phyloP scores from a whole-genome alignment of 2,888 invertebrate genomes.

The Leucozona laternaria region DNA sequence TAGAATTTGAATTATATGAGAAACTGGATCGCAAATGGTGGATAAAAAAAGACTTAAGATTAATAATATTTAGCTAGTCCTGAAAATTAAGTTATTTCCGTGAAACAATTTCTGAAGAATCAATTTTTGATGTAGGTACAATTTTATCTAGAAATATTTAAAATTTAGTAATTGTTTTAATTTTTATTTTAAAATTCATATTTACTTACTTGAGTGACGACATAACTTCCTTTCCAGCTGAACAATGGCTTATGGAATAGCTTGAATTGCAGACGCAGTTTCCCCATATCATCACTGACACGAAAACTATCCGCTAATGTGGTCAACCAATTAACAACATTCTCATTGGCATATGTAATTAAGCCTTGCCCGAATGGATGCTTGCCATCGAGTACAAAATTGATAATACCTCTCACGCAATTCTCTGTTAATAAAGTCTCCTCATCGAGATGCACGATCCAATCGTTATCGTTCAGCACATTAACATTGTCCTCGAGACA shows the following conservation, averaged over 20 bases:
- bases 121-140: background rate
- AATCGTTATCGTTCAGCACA: conserved; percentile 92
- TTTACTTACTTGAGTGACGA: conserved; percentile 93
- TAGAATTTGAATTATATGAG: background rate
- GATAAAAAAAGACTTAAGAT: background rate
- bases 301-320: conserved; percentile 97
- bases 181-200: background rate
- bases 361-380: conserved; percentile 98
- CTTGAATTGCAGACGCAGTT: conserved; percentile 95
- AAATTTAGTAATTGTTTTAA: background rate
- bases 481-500: conserved; percentile 96
- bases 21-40: background rate
- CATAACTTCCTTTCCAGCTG: conserved; percentile 99
- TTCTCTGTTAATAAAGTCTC: conserved; percentile 97
- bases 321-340: conserved; percentile 98
- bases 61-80: background rate
- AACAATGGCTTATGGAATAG: conserved; percentile 97
- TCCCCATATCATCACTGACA: conserved; percentile 99
- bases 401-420: conserved; percentile 94
- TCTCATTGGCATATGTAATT: conserved; percentile 98
- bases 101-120: background rate
- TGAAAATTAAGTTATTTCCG: background rate
- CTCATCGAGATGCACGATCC: conserved; percentile 99
- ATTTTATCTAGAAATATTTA: background rate
- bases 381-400: conserved; percentile 97